Evolutionary conservation across 2,888 invertebrate species (phyloP).

Genomic region (Phytoseiulus persimilis): DNA sequence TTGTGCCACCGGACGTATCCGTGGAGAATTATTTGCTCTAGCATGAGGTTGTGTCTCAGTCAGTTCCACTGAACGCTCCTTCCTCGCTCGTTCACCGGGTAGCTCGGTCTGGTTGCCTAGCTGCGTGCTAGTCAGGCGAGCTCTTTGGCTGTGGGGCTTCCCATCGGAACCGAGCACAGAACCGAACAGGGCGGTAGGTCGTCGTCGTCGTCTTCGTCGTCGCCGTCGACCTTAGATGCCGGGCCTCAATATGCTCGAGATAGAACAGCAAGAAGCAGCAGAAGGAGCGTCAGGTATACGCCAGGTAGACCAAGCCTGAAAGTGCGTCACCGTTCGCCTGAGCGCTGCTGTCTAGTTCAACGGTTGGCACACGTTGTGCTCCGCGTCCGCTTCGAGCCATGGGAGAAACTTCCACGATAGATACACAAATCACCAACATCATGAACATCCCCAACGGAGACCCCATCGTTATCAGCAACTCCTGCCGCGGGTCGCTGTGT

Average conservation of each 20-base stretch:
- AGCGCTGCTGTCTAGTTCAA: background rate
- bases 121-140: background rate
- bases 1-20: no score
- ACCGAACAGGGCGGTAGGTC: background rate
- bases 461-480: background rate
- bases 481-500: background rate
- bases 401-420: background rate
- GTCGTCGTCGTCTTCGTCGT: background rate
- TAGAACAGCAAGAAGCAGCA: background rate
- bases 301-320: background rate
- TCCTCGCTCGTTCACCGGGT: no score
- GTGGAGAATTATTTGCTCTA: no score
- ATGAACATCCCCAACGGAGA: background rate
- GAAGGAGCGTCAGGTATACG: background rate
- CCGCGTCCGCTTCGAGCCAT: background rate
- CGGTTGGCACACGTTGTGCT: background rate
- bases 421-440: background rate
- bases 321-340: background rate
- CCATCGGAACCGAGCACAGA: background rate
- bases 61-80: no score
- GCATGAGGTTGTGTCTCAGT: no score
- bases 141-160: background rate
- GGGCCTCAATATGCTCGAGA: background rate
- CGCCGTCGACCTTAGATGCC: background rate
- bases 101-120: no score